Percentiles rank a stretch among this genome's conserved stretches.
phyloP scores from a whole-genome alignment of 2,797 vertebrate genomes.

The Gymnodraco acuticeps region DNA sequence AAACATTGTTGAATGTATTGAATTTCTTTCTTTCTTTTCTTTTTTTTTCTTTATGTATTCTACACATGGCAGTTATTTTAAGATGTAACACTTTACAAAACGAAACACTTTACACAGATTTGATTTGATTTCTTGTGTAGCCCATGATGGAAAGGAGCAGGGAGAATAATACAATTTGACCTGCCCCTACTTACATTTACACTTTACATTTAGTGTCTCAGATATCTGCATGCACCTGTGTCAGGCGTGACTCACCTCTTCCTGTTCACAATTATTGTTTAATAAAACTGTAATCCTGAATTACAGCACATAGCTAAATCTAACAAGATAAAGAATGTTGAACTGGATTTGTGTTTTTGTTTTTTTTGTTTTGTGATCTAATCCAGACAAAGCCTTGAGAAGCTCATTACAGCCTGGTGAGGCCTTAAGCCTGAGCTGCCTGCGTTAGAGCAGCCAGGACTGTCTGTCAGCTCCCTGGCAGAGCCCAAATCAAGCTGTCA shows the following conservation, averaged over 20 bases:
- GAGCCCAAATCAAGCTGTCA: conserved; percentile 89
- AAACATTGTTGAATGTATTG: neutral
- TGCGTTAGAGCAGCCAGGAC: conserved; percentile 83
- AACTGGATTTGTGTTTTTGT: conserved; percentile 72
- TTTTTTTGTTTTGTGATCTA: conserved; percentile 69
- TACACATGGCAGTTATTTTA: too few species aligned
- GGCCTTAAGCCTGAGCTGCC: conserved; percentile 77
- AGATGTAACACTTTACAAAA: too few species aligned
- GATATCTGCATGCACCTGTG: neutral
- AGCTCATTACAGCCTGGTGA: conserved; percentile 82
- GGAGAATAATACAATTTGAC: too few species aligned
- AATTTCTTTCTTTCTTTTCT: neutral
- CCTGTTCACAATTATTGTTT: conserved; percentile 9
- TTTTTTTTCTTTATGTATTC: too few species aligned
- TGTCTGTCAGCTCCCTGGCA: conserved; percentile 83
- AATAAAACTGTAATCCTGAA: conserved; percentile 53
- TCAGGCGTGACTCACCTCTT: neutral
- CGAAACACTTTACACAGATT: too few species aligned
- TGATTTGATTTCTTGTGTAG: too few species aligned
- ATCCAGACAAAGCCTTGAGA: conserved; percentile 81
- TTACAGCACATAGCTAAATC: conserved; percentile 48
- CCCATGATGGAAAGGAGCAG: too few species aligned
- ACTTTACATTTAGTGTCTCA: neutral
- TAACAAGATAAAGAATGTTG: conserved; percentile 75
- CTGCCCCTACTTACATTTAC: too few species aligned